phyloP scores from a whole-genome alignment of 2,888 invertebrate species.

The Diabrotica balteata region DNA sequence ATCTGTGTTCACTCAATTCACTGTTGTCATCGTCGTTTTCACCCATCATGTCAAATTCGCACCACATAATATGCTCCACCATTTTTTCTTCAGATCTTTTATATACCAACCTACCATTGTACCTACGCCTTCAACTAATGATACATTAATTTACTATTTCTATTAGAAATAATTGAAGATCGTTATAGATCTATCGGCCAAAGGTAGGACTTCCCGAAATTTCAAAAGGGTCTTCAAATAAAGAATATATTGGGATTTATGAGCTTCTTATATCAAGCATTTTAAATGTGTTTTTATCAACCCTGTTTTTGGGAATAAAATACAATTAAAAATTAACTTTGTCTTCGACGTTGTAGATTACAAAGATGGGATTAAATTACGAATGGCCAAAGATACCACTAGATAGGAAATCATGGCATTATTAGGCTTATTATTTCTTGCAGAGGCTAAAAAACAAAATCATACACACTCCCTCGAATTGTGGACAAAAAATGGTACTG shows the following conservation, averaged over 20 bases:
- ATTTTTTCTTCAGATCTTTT: conserved; percentile 37
- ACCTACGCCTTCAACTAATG: conserved; percentile 25
- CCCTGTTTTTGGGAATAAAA: too few relatives aligned
- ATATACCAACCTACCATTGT: conserved; percentile 28
- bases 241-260: background rate
- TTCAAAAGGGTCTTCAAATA: background rate
- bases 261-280: too few relatives aligned
- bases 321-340: too few relatives aligned
- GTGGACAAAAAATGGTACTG: too few relatives aligned
- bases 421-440: too few relatives aligned
- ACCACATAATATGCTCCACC: conserved; percentile 39
- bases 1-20: conserved; percentile 71
- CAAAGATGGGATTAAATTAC: too few relatives aligned
- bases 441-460: too few relatives aligned
- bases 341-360: too few relatives aligned
- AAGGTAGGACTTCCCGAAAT: background rate
- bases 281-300: too few relatives aligned
- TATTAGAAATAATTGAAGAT: conserved; percentile 32
- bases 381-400: too few relatives aligned
- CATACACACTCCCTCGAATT: too few relatives aligned
- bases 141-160: conserved; percentile 39
- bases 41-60: conserved; percentile 60
- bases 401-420: too few relatives aligned
- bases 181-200: conserved; percentile 14
- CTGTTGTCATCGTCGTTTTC: conserved; percentile 82